A percentile compares a stretch with the other conserved stretches of the same genome.
Conservation (phyloP, 2,888 invertebrate genomes). For the Eustalomyia histrio region DNA sequence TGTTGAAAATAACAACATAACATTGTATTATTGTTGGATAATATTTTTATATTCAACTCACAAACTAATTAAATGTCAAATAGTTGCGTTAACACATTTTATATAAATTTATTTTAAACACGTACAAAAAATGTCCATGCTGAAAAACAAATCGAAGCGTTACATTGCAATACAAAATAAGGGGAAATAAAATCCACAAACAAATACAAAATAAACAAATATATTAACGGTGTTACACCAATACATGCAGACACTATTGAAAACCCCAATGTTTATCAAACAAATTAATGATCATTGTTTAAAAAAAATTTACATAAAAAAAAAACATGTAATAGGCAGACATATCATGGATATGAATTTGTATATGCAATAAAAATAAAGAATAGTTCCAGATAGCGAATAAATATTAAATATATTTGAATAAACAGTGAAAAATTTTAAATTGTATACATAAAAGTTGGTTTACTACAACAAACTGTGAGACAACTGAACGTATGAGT, state of each 20-base stretch:
- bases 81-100: constrained; percentile 77
- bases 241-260: constrained; percentile 37
- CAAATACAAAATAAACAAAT: constrained; percentile 44
- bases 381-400: too few species aligned
- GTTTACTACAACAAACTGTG: too few species aligned
- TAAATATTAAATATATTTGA: too few species aligned
- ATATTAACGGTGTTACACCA: constrained; percentile 57
- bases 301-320: not conserved
- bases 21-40: not conserved
- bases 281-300: not conserved
- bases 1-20: too few species aligned
- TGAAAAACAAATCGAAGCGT: not conserved
- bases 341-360: not conserved
- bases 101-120: constrained; percentile 76
- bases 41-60: constrained; percentile 75
- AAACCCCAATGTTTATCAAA: constrained; percentile 45
- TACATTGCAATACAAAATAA: constrained; percentile 40
- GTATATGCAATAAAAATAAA: too few species aligned
- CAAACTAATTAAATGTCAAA: constrained; percentile 78
- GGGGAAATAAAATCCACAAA: constrained; percentile 41
- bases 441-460: too few species aligned
- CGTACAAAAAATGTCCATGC: constrained; percentile 67
- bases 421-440: too few species aligned
- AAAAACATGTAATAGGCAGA: not conserved
- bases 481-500: too few species aligned